Conservation (phyloP, 2,797 vertebrate species). For the Chaenodraco wilsoni region DNA sequence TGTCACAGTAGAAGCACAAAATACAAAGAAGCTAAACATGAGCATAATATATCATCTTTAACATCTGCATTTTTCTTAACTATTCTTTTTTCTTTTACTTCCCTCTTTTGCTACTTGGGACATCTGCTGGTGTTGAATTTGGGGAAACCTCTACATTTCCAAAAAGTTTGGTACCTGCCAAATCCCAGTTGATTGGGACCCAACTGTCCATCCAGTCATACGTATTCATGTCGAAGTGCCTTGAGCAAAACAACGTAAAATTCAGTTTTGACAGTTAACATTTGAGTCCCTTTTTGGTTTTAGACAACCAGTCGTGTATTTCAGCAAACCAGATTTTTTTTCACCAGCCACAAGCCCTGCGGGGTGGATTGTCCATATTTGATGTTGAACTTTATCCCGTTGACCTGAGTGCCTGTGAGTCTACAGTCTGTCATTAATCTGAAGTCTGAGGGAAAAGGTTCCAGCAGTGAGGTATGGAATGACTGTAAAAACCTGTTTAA, state of each 20-base stretch:
- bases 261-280: slow-evolving; percentile 10
- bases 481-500: slow-evolving; percentile 52
- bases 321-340: slow-evolving; percentile 15
- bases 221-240: slow-evolving; percentile 2
- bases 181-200: neutral
- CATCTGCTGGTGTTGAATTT: slow-evolving; percentile 45
- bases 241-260: slow-evolving; percentile 17
- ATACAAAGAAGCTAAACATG: too few species aligned
- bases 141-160: slow-evolving; percentile 4
- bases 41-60: too few species aligned
- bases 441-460: slow-evolving; percentile 41
- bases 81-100: neutral
- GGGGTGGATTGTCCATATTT: slow-evolving; percentile 24
- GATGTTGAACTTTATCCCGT: slow-evolving; percentile 47
- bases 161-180: slow-evolving; percentile 4
- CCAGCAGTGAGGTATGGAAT: slow-evolving; percentile 34
- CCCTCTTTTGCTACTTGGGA: slow-evolving; percentile 12
- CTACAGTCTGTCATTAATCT: slow-evolving; percentile 43
- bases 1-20: too few species aligned
- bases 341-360: slow-evolving; percentile 22
- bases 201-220: slow-evolving; percentile 4
- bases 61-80: neutral
- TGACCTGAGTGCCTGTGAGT: slow-evolving; percentile 20
- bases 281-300: slow-evolving; percentile 19
- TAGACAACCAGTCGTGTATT: slow-evolving; percentile 13